A percentile compares a stretch with the other conserved stretches of the same genome.
These are phyloP conservation scores for Enteromius radiatus DNA, from an alignment of 2,797 vertebrate species.

Conservation along the genomic window DNA sequence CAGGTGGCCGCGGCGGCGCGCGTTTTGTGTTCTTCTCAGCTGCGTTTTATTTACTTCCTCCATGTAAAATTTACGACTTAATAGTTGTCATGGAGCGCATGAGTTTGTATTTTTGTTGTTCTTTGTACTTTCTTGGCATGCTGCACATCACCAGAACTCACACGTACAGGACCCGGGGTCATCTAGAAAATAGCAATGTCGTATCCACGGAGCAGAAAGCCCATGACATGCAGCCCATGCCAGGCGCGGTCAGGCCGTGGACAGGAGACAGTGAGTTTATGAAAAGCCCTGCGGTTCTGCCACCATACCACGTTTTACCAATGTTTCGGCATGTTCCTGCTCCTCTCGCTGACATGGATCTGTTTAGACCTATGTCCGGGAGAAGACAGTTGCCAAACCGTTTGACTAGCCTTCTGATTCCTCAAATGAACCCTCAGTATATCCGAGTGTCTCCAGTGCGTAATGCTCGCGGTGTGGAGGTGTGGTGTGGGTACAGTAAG, in stretches of 20 bases:
- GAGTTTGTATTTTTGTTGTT: not conserved
- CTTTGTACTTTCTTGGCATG: not conserved
- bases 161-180: not conserved
- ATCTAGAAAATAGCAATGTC: slow-evolving; percentile 8
- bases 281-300: not conserved
- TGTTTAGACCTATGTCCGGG: slow-evolving; percentile 59
- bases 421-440: not conserved
- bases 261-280: slow-evolving; percentile 7
- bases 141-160: not conserved
- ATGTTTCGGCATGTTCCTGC: slow-evolving; percentile 62
- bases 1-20: slow-evolving; percentile 15
- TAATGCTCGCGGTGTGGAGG: slow-evolving; percentile 60
- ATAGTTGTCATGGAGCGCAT: slow-evolving; percentile 4
- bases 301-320: slow-evolving; percentile 62
- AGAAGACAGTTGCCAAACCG: slow-evolving; percentile 52
- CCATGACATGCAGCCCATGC: not conserved
- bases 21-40: not conserved
- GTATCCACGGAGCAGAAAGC: slow-evolving; percentile 44
- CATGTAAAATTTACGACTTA: not conserved
- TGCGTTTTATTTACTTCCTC: not conserved
- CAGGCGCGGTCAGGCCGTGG: slow-evolving; percentile 35
- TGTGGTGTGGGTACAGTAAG: slow-evolving; percentile 61
- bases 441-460: not conserved
- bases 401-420: slow-evolving; percentile 61
- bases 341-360: slow-evolving; percentile 55